A percentile compares a stretch with the other conserved stretches of the same genome.
These are phyloP conservation scores for Stegostoma tigrinum DNA, from an alignment of 2,113 vertebrate genomes.

Conservation along the genomic window DNA sequence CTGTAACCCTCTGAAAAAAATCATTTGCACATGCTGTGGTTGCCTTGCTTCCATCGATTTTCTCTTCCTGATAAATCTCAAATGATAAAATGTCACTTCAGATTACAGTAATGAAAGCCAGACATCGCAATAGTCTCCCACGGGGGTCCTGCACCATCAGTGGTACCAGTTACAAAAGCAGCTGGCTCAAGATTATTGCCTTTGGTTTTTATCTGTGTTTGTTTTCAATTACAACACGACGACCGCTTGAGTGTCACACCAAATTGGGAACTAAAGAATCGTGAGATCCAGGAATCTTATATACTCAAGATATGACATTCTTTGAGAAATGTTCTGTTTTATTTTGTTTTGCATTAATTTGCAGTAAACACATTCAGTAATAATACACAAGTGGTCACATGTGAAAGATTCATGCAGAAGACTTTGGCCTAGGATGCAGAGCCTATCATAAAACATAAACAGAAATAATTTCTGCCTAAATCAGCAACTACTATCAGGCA, in stretches of 20 bases:
- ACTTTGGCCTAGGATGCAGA: not conserved
- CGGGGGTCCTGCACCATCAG: not conserved
- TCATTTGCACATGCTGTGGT: not conserved
- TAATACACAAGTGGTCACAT: not conserved
- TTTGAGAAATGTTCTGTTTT: not conserved
- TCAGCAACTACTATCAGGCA: not conserved
- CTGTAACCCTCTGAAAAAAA: not conserved
- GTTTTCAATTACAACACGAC: not conserved
- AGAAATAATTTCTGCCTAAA: not conserved
- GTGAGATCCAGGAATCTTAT: not conserved
- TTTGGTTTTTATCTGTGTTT: slow-evolving; percentile 18
- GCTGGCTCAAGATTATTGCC: not conserved
- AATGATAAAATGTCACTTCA: slow-evolving; percentile 11
- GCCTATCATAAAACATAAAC: not conserved
- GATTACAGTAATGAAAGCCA: slow-evolving; percentile 16
- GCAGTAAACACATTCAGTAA: not conserved
- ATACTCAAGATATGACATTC: not conserved
- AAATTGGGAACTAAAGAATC: not conserved
- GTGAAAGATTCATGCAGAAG: not conserved
- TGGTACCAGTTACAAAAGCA: not conserved
- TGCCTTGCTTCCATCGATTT: not conserved
- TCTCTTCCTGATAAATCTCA: not conserved
- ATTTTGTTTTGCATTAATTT: not conserved
- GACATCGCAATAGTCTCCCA: not conserved
- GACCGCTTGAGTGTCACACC: not conserved